Evolutionary conservation across 2,113 vertebrate species (phyloP).

Genomic region (Mirounga angustirostris): DNA sequence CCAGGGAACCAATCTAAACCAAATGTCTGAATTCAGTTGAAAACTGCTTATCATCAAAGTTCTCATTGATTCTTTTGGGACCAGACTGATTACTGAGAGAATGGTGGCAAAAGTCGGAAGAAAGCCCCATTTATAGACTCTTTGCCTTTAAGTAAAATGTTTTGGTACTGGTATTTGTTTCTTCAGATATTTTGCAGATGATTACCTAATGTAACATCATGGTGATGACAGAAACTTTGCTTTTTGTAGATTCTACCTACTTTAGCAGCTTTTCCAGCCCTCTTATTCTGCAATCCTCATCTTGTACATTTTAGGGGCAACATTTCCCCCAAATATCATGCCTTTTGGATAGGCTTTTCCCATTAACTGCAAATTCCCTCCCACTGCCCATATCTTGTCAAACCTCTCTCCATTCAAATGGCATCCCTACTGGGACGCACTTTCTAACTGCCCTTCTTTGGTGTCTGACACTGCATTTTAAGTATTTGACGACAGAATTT

Average conservation of each 20-base stretch:
- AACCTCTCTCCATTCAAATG: not conserved
- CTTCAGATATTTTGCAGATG: not conserved
- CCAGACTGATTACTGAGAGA: not conserved
- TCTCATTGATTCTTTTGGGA: not conserved
- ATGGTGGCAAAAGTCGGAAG: not conserved
- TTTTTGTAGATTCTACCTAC: not conserved
- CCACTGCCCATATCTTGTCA: not conserved
- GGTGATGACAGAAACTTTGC: not conserved
- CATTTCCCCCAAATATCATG: not conserved
- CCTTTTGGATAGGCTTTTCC: not conserved
- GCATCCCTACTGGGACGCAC: not conserved
- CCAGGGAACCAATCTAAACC: conserved; percentile 43
- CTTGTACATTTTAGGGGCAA: not conserved
- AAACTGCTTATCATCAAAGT: conserved; percentile 59
- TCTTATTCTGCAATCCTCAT: not conserved
- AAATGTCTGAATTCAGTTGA: conserved; percentile 59
- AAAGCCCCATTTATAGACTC: not conserved
- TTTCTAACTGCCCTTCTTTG: not conserved
- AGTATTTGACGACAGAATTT: not conserved
- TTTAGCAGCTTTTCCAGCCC: not conserved
- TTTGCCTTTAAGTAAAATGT: not conserved
- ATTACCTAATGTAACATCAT: not conserved
- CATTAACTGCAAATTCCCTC: not conserved
- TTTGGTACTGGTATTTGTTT: not conserved
- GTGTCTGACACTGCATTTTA: not conserved